Base-by-base conservation (phyloP, 2,113 vertebrate genomes). In the Sialia sialis region DNA sequence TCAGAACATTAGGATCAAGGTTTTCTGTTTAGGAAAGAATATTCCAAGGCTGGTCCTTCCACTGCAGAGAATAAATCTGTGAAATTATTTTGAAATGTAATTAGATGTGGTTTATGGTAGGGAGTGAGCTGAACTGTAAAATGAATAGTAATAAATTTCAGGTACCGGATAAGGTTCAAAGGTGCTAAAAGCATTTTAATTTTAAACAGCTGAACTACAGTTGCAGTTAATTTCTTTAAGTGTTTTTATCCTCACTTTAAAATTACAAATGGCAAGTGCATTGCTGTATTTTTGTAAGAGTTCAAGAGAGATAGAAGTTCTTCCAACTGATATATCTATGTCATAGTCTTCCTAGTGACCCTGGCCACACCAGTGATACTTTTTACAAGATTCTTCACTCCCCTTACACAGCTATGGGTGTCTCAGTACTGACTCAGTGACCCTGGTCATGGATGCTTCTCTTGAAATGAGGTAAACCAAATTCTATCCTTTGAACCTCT, bases 51-150 rank as follows among this genome's bases (percentile, higher is more conserved):
- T 68, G 36, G 12, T 77, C 18, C 6, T 80, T 59, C 16, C 52
- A 59, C 30, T 72, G 10, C 11, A 46, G 55, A 52, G 38, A 58
- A 81, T 81, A 74, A 74, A 90, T 81, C 66, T 22, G 11, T 62
- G 55, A 46, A 78, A 62, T 74, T 70, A 39, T 95, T 92, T 74
- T 32, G 18, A 60, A 62, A 56, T 70, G 25, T 70, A 62, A 39
- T 81, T 84, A 90, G 60, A 82, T 30, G 44, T 44, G 60, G 49
- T 82, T 95, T 78, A 85, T 75, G 34, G 60, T 59, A 21, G 66
- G 43, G 27, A 49, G 22, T 41, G 32, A 85, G 78, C 60, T 60
- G 82, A 69, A 81, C 74, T 79, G 43, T 75, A 58, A 90, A 81
- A 81, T 36, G 38, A 87, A 23, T 21, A 46, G 43, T 79, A 70